phyloP scores from a whole-genome alignment of 30 jellyfish, hydroid and myxozoan genomes.

The Pelagia noctiluca region DNA sequence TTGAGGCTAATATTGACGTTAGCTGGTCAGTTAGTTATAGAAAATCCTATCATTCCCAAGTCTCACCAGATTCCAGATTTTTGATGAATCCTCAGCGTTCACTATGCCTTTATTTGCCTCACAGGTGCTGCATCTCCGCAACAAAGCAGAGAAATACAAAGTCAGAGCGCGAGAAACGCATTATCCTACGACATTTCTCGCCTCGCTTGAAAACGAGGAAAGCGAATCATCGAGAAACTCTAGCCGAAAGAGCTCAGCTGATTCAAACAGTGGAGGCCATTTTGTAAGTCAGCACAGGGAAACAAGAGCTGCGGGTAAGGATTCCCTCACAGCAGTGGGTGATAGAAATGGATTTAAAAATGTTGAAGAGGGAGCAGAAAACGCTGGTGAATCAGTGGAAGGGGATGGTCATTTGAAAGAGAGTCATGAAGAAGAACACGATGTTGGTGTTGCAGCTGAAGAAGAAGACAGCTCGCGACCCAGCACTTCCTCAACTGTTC shows the following conservation, averaged over 20 bases:
- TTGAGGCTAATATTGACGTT: too few relatives aligned
- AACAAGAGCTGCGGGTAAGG: too few relatives aligned
- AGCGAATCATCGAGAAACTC: conserved; percentile 22
- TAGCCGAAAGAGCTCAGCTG: neutral
- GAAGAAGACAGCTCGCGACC: neutral
- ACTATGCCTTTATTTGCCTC: neutral
- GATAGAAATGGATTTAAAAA: neutral
- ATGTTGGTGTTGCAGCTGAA: neutral
- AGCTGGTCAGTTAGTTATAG: too few relatives aligned
- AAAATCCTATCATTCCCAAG: too few relatives aligned
- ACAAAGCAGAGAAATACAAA: conserved; percentile 63
- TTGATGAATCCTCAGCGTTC: neutral
- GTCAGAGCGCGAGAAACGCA: conserved; percentile 73
- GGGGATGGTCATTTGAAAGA: neutral
- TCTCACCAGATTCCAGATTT: too few relatives aligned
- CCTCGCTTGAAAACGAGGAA: conserved; percentile 54
- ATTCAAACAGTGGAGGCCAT: neutral
- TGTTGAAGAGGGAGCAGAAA: neutral
- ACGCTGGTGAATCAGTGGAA: conserved; percentile 8
- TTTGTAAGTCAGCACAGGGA: too few relatives aligned
- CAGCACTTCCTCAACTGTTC: conserved; percentile 34
- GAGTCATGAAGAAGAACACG: neutral
- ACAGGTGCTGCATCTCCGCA: conserved; percentile 67
- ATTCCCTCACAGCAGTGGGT: too few relatives aligned
- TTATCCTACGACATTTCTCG: conserved; percentile 69